A percentile compares a stretch with the other conserved stretches of the same genome.
These are phyloP conservation scores for Rattus norvegicus DNA, from an alignment of 2,113 vertebrate genomes.

Conservation along the genomic window GRCr8 NC_086025.1:28470001-28470500, in stretches of 20 bases:
- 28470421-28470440: too few species aligned
- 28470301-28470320: slow-evolving; percentile 43
- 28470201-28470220: slow-evolving; percentile 61
- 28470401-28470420: neutral
- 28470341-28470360: slow-evolving; percentile 63
- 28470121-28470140: slow-evolving; percentile 72
- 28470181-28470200: slow-evolving; percentile 80
- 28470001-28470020: slow-evolving; percentile 45
- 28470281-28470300: slow-evolving; percentile 79
- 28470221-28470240: slow-evolving; percentile 58
- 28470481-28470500: neutral
- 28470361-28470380: neutral
- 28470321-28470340: slow-evolving; percentile 28
- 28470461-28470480: neutral
- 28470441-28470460: slow-evolving; percentile 13
- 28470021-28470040: slow-evolving; percentile 58
- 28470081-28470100: slow-evolving; percentile 70
- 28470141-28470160: slow-evolving; percentile 60
- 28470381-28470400: neutral
- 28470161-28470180: slow-evolving; percentile 73
- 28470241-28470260: slow-evolving; percentile 75
- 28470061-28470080: slow-evolving; percentile 74
- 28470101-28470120: slow-evolving; percentile 69
- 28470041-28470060: slow-evolving; percentile 69
- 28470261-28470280: slow-evolving; percentile 64